Evolutionary conservation across 2,113 vertebrate genomes (phyloP), one percentile per base, ranked within the genome.

Genomic region (Zootoca vivipara): DNA sequence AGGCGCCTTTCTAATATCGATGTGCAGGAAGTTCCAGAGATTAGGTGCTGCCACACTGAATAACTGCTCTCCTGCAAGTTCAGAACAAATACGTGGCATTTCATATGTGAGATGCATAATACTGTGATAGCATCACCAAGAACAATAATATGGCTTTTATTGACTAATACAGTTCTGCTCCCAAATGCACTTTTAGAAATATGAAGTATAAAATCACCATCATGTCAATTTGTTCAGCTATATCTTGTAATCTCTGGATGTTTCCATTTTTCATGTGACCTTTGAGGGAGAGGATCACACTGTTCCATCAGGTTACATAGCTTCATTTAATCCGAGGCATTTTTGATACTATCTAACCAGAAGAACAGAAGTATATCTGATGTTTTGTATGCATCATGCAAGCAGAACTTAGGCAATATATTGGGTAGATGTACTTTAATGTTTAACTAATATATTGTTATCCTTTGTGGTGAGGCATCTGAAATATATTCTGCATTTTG

Each of bases 361-460:
- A 88, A 83, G 58, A 88, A 88, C 80, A 77, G 70, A 83, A 77
- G 15, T 67, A 67, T 83, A 88, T 77, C 81, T 83, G 62, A 64
- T 83, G 58, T 46, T 83, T 88, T 77, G 79, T 83, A 72, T 88
- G 81, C 70, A 73, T 87, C 86, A 82, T 78, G 79, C 82, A 82
- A 87, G 69, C 80, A 75, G 80, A 83, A 56, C 80, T 67, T 83
- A 40, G 33, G 80, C 40, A 83, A 77, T 77, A 77, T 83, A 35
- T 35, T 83, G 72, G 73, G 73, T 88, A 56, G 81, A 83, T 88
- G 81, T 67, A 42, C 72, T 83, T 83, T 88, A 88, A 88, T 88
- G 62, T 77, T 88, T 88, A 88, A 88, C 87, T 16, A 88, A 83
- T 35, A 38, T 80, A 88, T 83, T 38, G 30, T 69, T 88, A 88